Percentiles rank a stretch among this genome's conserved stretches.
Evolutionary conservation across 2,113 vertebrate genomes (phyloP).

Genomic region (Neoarius graeffei): DNA sequence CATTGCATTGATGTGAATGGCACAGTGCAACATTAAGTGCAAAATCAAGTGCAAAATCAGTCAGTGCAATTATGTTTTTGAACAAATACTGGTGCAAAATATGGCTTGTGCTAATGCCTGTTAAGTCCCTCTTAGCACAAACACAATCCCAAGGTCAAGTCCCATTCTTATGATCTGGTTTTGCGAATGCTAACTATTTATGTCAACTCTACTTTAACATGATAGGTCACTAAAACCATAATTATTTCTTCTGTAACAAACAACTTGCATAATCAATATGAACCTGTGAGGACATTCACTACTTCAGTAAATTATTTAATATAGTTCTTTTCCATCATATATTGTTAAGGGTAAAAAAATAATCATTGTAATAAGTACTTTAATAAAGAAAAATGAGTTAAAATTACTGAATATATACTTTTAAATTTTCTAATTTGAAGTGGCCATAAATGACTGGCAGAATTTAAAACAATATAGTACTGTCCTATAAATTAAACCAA

Average conservation of each 20-base stretch:
- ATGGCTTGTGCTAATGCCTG: background rate
- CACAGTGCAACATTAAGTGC: background rate
- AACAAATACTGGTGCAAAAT: background rate
- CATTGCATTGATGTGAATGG: background rate
- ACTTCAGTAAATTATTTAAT: background rate
- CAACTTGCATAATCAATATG: no score
- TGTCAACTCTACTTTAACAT: background rate
- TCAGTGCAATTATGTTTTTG: background rate
- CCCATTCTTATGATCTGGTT: background rate
- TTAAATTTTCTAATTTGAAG: background rate
- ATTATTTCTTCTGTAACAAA: no score
- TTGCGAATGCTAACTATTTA: background rate
- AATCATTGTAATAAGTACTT: background rate
- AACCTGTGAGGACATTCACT: background rate
- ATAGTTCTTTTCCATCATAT: background rate
- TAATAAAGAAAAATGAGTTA: background rate
- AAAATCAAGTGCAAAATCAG: background rate
- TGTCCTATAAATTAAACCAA: background rate
- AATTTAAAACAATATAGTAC: background rate
- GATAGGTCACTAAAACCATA: background rate
- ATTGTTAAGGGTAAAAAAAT: background rate
- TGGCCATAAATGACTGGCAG: background rate
- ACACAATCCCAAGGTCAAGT: background rate
- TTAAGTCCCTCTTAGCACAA: background rate
- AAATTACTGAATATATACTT: conserved; percentile 2